These are phyloP conservation scores for Druceiella hillmani DNA, from an alignment of 2,888 invertebrate species.

Conservation along the genomic window DNA sequence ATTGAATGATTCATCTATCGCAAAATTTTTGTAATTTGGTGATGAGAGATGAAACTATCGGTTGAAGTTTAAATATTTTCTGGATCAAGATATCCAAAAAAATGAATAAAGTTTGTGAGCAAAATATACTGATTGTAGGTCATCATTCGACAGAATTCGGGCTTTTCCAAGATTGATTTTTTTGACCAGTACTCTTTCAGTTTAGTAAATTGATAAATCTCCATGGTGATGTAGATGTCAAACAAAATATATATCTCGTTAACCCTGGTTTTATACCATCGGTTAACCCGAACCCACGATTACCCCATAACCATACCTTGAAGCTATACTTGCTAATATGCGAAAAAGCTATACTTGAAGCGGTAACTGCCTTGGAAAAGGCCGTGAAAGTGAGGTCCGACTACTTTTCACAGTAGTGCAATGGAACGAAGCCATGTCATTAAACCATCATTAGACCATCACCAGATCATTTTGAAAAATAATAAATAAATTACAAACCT, in stretches of 20 bases:
- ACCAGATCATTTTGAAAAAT: no score
- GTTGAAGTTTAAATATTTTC: conserved; percentile 13
- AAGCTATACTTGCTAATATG: no score
- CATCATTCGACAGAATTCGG: conserved; percentile 17
- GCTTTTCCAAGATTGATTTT: conserved; percentile 12
- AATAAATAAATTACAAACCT: no score
- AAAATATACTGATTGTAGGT: conserved; percentile 18
- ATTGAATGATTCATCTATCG: conserved; percentile 24
- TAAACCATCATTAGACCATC: no score
- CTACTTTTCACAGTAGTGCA: no score
- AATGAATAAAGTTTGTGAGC: conserved; percentile 21
- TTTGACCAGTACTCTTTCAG: conserved; percentile 19
- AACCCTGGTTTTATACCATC: conserved; percentile 19
- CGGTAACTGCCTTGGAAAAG: no score
- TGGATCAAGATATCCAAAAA: conserved; percentile 15
- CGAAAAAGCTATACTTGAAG: no score
- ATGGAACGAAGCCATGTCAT: no score
- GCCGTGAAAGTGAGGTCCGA: no score
- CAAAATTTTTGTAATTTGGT: conserved; percentile 7
- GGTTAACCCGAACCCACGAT: conserved; percentile 17
- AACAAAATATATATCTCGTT: conserved; percentile 21
- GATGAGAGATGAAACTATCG: conserved; percentile 1
- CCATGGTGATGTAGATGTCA: conserved; percentile 22
- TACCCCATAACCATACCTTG: no score
- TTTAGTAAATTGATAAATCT: conserved; percentile 14